phyloP scores from a whole-genome alignment of 2,113 vertebrate species.

The Copsychus sechellarum region DNA sequence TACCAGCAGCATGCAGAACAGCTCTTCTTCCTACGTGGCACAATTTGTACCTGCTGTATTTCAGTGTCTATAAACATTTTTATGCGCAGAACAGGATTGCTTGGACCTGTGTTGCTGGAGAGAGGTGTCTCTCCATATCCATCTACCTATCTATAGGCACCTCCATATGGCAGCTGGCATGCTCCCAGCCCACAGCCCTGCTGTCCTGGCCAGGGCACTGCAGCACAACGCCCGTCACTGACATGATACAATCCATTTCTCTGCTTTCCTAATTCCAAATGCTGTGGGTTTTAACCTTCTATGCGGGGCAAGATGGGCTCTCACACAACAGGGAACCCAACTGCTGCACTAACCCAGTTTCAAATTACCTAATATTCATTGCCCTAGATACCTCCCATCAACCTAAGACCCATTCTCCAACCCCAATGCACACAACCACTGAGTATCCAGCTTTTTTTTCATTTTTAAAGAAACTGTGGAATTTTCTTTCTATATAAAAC shows the following conservation, averaged over 20 bases:
- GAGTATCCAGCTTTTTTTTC: neutral
- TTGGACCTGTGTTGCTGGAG: neutral
- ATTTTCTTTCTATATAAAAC: neutral
- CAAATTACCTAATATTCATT: conserved; percentile 34
- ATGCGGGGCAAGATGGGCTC: neutral
- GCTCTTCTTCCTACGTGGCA: neutral
- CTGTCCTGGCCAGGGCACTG: neutral
- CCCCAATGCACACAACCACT: neutral
- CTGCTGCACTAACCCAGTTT: conserved; percentile 25
- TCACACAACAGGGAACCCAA: conserved; percentile 31
- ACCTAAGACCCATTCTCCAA: neutral
- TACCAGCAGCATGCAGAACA: neutral
- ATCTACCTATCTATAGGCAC: neutral
- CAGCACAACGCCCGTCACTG: neutral
- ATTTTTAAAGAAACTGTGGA: neutral
- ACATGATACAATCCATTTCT: neutral
- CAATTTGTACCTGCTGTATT: neutral
- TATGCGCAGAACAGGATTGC: neutral
- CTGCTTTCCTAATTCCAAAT: neutral
- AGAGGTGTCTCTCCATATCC: neutral
- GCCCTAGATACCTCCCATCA: conserved; percentile 7
- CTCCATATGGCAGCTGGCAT: neutral
- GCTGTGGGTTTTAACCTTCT: neutral
- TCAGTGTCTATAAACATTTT: neutral
- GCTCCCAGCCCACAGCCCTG: neutral